phyloP scores from a whole-genome alignment of 2,797 vertebrate species.

The Valencia hispanica region DNA sequence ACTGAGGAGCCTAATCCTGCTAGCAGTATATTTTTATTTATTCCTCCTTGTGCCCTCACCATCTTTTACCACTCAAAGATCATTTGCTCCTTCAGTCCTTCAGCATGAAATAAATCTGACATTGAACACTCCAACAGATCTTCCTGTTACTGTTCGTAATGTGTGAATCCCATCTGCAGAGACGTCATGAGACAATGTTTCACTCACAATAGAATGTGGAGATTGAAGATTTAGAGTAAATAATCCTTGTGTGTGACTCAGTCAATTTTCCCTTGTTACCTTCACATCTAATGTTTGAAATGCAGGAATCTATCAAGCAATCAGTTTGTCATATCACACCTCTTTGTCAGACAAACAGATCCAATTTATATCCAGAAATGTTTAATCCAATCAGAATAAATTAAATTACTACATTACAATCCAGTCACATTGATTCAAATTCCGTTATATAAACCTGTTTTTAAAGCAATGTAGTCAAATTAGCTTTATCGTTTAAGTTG shows the following conservation, averaged over 20 bases:
- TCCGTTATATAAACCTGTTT: not conserved
- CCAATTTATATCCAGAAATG: not conserved
- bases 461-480: too few relatives aligned
- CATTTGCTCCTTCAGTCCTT: slow-evolving; percentile 25
- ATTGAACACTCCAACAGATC: slow-evolving; percentile 10
- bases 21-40: slow-evolving; percentile 38
- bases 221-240: slow-evolving; percentile 12
- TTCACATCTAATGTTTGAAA: not conserved
- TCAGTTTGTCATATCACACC: not conserved
- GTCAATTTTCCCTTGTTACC: not conserved
- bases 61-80: slow-evolving; percentile 7
- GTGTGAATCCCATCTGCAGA: slow-evolving; percentile 20
- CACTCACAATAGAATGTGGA: slow-evolving; percentile 3
- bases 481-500: not conserved
- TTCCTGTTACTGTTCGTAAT: slow-evolving; percentile 2
- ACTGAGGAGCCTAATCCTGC: slow-evolving; percentile 38
- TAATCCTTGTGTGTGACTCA: not conserved
- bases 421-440: not conserved
- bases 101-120: slow-evolving; percentile 16
- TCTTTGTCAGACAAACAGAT: not conserved
- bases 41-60: slow-evolving; percentile 20
- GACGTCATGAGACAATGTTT: slow-evolving; percentile 14
- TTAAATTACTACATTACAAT: not conserved
- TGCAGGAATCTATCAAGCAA: not conserved
- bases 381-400: not conserved